A percentile compares a stretch with the other conserved stretches of the same genome.
Conservation (phyloP, 2,113 vertebrate species). For the Chiloscyllium plagiosum region DNA sequence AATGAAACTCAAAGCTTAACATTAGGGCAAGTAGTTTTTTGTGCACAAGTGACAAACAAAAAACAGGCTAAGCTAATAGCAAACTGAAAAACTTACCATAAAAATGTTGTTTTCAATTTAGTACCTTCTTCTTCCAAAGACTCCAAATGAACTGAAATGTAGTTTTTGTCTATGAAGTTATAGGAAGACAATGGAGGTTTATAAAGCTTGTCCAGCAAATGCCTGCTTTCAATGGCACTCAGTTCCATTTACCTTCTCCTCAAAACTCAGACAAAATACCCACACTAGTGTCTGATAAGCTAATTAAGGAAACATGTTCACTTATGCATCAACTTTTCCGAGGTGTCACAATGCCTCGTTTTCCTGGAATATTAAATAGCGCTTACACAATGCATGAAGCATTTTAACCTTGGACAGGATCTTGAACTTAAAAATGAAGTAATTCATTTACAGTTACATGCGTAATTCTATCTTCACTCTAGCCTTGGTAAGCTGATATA, state of each 20-base stretch:
- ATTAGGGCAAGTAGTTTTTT: not conserved
- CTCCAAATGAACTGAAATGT: not conserved
- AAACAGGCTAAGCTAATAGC: not conserved
- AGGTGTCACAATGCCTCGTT: constrained; percentile 19
- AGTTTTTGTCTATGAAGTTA: not conserved
- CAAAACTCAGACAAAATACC: constrained; percentile 24
- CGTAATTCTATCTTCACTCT: not conserved
- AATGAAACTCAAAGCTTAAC: not conserved
- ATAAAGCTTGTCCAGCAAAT: not conserved
- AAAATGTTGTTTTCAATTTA: not conserved
- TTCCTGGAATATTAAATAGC: constrained; percentile 24
- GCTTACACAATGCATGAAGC: constrained; percentile 13
- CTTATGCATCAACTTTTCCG: constrained; percentile 12
- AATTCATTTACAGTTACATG: not conserved
- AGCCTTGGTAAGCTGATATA: constrained; percentile 4
- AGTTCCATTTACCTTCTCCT: constrained; percentile 3
- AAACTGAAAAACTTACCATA: not conserved
- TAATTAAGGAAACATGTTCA: constrained; percentile 3
- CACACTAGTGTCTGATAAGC: constrained; percentile 5
- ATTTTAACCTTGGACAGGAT: not conserved
- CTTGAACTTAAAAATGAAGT: not conserved
- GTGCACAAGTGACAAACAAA: not conserved
- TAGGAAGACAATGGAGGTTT: not conserved
- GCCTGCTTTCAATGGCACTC: not conserved
- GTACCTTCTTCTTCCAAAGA: not conserved